These are phyloP conservation scores for Strigamia transsilvanica DNA, from an alignment of 2,888 invertebrate species.

Conservation along the genomic window DNA sequence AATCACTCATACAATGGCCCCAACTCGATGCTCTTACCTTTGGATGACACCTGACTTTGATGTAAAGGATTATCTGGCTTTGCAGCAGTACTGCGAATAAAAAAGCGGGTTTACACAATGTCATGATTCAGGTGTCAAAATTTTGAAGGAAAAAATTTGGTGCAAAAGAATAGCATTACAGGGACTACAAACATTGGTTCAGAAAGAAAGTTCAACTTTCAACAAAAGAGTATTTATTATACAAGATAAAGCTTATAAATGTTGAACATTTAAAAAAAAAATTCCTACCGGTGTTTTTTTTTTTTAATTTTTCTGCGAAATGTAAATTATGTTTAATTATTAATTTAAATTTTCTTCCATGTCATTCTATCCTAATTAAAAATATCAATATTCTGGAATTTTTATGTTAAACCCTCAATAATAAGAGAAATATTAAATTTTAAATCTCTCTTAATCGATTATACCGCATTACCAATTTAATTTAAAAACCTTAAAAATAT, in stretches of 20 bases:
- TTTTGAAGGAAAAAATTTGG: neutral
- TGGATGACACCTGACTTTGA: constrained; percentile 42
- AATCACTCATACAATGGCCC: constrained; percentile 33
- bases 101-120: constrained; percentile 32
- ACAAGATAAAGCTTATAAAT: neutral
- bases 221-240: neutral
- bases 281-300: too few relatives aligned
- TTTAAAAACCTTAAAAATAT: neutral
- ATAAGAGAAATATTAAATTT: neutral
- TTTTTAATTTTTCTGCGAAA: too few relatives aligned
- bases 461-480: neutral
- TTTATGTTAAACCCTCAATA: neutral
- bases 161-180: constrained; percentile 1
- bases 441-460: neutral
- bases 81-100: constrained; percentile 7
- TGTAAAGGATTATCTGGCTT: constrained; percentile 42
- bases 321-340: too few relatives aligned
- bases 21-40: constrained; percentile 35
- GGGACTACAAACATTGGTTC: neutral
- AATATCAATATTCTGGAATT: neutral
- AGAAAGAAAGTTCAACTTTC: neutral
- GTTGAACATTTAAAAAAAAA: too few relatives aligned
- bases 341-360: too few relatives aligned
- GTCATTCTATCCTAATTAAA: too few relatives aligned
- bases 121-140: constrained; percentile 31